Evolutionary conservation across 1,140 invertebrate species (phyloP).

Genomic region (Euborellia annulipes): DNA sequence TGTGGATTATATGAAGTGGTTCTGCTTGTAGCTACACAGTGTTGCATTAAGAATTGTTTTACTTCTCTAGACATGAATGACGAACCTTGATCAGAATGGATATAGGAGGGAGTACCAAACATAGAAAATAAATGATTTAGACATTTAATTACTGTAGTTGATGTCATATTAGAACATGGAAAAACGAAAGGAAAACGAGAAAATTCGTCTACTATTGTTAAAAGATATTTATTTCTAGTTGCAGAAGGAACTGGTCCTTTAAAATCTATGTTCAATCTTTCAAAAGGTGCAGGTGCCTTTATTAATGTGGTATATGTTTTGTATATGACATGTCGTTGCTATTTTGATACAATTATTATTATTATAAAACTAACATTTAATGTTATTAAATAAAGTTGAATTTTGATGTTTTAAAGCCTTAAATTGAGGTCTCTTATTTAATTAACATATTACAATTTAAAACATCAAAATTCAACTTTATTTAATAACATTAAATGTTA

Average conservation of each 20-base stretch:
- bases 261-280: constrained; percentile 19
- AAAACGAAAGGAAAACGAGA: constrained; percentile 22
- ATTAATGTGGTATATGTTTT: too few species aligned
- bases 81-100: constrained; percentile 17
- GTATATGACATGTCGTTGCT: too few species aligned
- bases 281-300: constrained; percentile 18
- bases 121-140: constrained; percentile 14
- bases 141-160: constrained; percentile 14
- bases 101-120: constrained; percentile 13
- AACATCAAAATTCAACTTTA: too few species aligned
- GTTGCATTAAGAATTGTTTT: constrained; percentile 5
- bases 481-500: too few species aligned
- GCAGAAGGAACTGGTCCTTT: constrained; percentile 18
- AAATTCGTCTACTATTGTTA: constrained; percentile 21
- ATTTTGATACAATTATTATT: too few species aligned
- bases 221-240: constrained; percentile 16
- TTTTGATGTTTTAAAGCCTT: too few species aligned
- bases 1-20: constrained; percentile 12
- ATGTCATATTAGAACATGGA: constrained; percentile 13
- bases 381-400: too few species aligned
- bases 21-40: constrained; percentile 10
- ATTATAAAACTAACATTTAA: too few species aligned
- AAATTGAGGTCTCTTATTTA: too few species aligned
- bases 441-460: too few species aligned
- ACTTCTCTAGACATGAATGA: constrained; percentile 16